These are phyloP conservation scores for Microctenopoma stevenorrisi DNA, from an alignment of 2,797 vertebrate species.

Conservation along the genomic window DNA sequence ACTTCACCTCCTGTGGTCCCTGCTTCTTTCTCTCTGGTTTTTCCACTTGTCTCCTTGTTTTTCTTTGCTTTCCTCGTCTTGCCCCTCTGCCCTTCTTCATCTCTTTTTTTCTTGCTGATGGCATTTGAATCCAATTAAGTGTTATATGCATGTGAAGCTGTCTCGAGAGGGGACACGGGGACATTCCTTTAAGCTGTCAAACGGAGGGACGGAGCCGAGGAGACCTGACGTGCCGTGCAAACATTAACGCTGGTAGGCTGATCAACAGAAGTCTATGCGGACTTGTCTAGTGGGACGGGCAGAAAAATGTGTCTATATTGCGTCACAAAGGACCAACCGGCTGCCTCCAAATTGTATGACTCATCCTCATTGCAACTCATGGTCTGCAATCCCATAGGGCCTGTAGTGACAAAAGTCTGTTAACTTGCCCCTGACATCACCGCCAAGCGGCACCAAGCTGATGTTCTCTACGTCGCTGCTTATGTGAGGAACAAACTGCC, in stretches of 20 bases:
- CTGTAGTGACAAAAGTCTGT: constrained; percentile 60
- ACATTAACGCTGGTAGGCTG: constrained; percentile 60
- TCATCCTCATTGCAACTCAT: constrained; percentile 70
- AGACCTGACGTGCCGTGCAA: constrained; percentile 42
- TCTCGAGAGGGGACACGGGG: constrained; percentile 23
- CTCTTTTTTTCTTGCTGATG: constrained; percentile 37
- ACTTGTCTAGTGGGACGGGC: constrained; percentile 34
- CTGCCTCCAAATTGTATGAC: constrained; percentile 73
- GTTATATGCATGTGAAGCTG: constrained; percentile 41
- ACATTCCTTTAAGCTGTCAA: constrained; percentile 47
- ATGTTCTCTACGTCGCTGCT: constrained; percentile 12
- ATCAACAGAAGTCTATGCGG: constrained; percentile 23
- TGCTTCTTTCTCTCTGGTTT: constrained; percentile 1
- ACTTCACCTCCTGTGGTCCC: constrained; percentile 24
- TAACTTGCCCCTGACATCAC: constrained; percentile 56
- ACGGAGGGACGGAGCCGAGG: constrained; percentile 27
- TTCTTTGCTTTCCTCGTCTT: constrained; percentile 1
- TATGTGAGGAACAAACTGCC: constrained; percentile 25
- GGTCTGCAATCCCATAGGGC: constrained; percentile 61
- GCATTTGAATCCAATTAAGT: constrained; percentile 73
- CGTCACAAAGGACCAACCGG: constrained; percentile 63
- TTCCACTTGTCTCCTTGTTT: constrained; percentile 5
- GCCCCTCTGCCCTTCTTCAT: constrained; percentile 4
- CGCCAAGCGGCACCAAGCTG: neutral
- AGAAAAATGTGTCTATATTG: constrained; percentile 65